Base-by-base conservation (phyloP, 2,888 invertebrate species). In the Caenorhabditis plicata region DNA sequence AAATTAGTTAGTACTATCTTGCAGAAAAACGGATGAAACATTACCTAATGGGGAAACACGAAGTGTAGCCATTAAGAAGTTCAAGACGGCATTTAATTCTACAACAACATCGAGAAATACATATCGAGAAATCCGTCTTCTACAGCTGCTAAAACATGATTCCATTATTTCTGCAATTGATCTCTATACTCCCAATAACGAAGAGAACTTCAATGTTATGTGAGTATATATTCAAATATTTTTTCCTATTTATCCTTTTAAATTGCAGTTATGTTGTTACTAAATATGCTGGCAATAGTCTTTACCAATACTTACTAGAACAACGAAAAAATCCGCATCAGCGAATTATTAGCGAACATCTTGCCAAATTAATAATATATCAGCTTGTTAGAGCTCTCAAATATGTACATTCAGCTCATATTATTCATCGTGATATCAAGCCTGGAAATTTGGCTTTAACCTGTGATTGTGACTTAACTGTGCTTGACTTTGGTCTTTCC, bases 121-220 rank as follows among this genome's bases (percentile, higher is more conserved):
- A 0, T 98, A 94, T 82, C 87, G 98, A 58, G 96, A 98, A 83
- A 85, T 96, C 46, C 87, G 92, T 60, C 88, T 96, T 86, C 86
- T 98, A 56, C 94, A 94, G 82, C 93, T 96, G 82, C 96, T 98
- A 94, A 89, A 92, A 81, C 96, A 98, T 85, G 96, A 98, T 85
- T 98, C 98, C 87, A 91, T 96, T 80, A 90, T 91, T 71, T 57
- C 68, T 26, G 75, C 78, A 11, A 47, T 78, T 25, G 75, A 74
- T 43, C 33, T 75, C 26, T 78, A 78, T 65, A 68, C 78, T 3
- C 76, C 77, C 2, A 70, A 78, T 15, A 49, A 50, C 36, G 56
- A 68, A 35, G 47, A 64, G 19, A 44, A 67, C 23, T 75, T 78
- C 47, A 61, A 56, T 7, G 71, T 76, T 56, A 64, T 78, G 78